A percentile compares a stretch with the other conserved stretches of the same genome.
phyloP scores from a whole-genome alignment of 2,888 invertebrate genomes.

The Coenonympha glycerion region DNA sequence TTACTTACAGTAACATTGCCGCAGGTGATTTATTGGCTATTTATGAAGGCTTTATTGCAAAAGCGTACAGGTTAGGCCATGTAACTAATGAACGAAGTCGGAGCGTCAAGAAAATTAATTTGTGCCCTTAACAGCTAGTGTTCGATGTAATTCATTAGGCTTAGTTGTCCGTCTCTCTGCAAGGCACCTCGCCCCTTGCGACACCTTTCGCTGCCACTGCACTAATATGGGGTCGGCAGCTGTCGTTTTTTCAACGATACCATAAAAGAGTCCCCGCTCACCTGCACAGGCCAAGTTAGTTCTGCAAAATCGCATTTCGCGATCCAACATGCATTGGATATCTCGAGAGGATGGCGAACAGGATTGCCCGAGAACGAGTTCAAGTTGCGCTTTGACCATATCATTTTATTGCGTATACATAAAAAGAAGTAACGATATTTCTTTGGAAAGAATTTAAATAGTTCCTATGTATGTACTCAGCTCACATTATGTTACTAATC shows the following conservation, averaged over 20 bases:
- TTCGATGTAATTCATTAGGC: conserved; percentile 38
- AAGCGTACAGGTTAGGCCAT: conserved; percentile 32
- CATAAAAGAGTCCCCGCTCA: conserved; percentile 39
- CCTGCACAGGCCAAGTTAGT: conserved; percentile 40
- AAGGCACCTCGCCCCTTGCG: conserved; percentile 36
- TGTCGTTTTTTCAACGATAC: conserved; percentile 46
- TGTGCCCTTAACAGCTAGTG: conserved; percentile 35
- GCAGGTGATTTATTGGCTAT: conserved; percentile 31
- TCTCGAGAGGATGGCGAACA: conserved; percentile 35
- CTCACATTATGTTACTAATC: background rate
- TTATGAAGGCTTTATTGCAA: conserved; percentile 34
- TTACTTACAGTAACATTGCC: no score
- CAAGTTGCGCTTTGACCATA: conserved; percentile 16
- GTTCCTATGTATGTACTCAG: background rate
- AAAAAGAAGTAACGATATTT: conserved; percentile 12
- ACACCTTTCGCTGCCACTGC: conserved; percentile 48
- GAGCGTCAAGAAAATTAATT: conserved; percentile 41
- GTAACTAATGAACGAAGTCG: conserved; percentile 26
- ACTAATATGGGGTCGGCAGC: conserved; percentile 44
- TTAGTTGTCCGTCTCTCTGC: conserved; percentile 34
- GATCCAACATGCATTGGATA: conserved; percentile 32
- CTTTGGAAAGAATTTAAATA: conserved; percentile 9
- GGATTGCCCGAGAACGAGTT: conserved; percentile 19
- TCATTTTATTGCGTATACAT: conserved; percentile 15
- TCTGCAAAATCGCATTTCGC: conserved; percentile 35